These are phyloP conservation scores for Rhea americana DNA, from an alignment of 2,113 vertebrate species.

Conservation along the genomic window DNA sequence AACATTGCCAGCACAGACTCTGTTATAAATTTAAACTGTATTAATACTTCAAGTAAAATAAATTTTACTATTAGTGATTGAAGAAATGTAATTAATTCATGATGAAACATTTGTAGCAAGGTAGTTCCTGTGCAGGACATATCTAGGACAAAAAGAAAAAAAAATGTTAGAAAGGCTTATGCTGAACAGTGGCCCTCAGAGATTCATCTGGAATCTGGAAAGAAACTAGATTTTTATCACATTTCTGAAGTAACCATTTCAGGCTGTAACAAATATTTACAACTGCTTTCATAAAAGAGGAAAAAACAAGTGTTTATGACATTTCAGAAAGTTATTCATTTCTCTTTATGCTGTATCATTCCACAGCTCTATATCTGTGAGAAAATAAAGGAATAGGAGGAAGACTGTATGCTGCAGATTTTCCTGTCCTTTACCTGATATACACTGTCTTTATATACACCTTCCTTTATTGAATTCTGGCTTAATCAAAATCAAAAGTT, in stretches of 20 bases:
- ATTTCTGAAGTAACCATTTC: not conserved
- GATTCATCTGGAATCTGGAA: not conserved
- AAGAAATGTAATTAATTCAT: not conserved
- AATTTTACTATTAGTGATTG: not conserved
- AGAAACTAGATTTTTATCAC: not conserved
- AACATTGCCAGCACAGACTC: not conserved
- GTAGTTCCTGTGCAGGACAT: not conserved
- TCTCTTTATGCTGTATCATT: not conserved
- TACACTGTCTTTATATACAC: not conserved
- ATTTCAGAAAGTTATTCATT: not conserved
- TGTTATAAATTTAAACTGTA: not conserved
- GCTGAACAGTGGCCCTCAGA: not conserved
- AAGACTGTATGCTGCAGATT: not conserved
- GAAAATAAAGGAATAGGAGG: not conserved
- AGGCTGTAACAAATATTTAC: not conserved
- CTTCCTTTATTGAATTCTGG: not conserved
- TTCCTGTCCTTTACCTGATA: not conserved
- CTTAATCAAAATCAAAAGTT: not conserved
- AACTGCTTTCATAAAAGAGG: not conserved
- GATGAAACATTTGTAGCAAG: not conserved
- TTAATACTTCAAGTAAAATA: not conserved
- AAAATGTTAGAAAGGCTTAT: not conserved
- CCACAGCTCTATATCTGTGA: not conserved
- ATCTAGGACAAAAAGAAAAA: not conserved
- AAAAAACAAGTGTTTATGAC: not conserved